Base-by-base conservation (phyloP, 2,888 invertebrate species). In the Tinea pellionella region DNA sequence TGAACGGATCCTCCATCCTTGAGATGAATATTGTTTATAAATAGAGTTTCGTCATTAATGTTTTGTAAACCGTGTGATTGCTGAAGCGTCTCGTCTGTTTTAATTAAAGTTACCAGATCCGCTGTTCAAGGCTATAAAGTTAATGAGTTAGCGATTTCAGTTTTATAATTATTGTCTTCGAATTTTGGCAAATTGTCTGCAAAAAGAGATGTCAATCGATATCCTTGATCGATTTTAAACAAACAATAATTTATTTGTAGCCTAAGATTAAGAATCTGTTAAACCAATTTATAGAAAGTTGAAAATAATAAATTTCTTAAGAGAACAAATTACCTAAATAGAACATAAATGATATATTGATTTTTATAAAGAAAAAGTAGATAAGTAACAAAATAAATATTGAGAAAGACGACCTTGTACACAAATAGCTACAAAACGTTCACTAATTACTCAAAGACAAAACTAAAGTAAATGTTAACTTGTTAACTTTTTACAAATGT, bases 101-200 rank as follows among this genome's bases (percentile, higher is more conserved):
- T 84, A 85, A 86, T 85, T 86, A 85, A 82, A 81, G 72, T 80
- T 78, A 69, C 74, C 69, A 77, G 75, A 70, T 69, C 66, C 63
- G 68, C 64, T 32, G 57, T 32, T 73, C 80, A 84, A 86, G 86
- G 86, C 70, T 78, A 69, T 64, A 62, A 66, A 66, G 71, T 73
- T 83, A 84, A 85, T 83, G 80, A 85, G 73, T 73, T 66, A 67
- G 59, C 71, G 75, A 77, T 79, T 78, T 78, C 77, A 69, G 73
- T 43, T 69, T 24, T 24, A 24, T 53, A 19, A 24, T 53, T 24
- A 53, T 53, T 53, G 24, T 53, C 24, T 47, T 6, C 37, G 37
- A 37, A 37, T 37, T 37, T 37, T n/a, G 37, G 37, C 37, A 37
- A 37, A 37, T 37, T 37, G 3, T 37, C 37, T 37, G 37, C 9